Percentiles rank a stretch among this genome's conserved stretches.
phyloP scores from a whole-genome alignment of 2,797 vertebrate genomes.

The Rhinatrema bivittatum region DNA sequence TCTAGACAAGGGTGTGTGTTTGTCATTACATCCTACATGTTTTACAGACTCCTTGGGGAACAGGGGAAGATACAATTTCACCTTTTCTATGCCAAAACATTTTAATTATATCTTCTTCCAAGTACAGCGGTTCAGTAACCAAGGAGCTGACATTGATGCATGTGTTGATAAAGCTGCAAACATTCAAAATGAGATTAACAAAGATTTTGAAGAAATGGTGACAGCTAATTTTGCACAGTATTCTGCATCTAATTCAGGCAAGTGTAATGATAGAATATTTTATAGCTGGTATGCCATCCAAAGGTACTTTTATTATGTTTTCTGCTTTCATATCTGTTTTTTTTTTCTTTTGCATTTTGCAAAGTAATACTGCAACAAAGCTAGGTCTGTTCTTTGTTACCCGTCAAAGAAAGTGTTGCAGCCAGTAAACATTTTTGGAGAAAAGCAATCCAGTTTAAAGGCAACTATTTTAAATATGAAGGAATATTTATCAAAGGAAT shows the following conservation, averaged over 20 bases:
- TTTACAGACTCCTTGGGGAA: conserved; percentile 70
- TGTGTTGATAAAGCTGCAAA: conserved; percentile 99
- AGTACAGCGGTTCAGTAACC: conserved; percentile 96
- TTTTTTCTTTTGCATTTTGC: conserved; percentile 19
- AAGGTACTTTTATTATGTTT: conserved; percentile 51
- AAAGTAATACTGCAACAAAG: no score
- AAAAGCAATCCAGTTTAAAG: conserved; percentile 16
- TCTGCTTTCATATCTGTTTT: conserved; percentile 40
- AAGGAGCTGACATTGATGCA: conserved; percentile 99
- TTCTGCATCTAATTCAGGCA: conserved; percentile 91
- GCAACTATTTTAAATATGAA: conserved; percentile 16
- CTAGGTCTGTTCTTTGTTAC: no score
- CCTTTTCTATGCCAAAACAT: conserved; percentile 96
- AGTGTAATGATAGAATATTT: conserved; percentile 91
- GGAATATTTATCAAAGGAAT: conserved; percentile 22
- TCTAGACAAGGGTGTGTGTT: conserved; percentile 69
- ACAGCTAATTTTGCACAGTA: conserved; percentile 98
- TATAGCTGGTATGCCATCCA: conserved; percentile 62
- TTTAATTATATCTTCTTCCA: conserved; percentile 99
- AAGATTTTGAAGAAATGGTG: conserved; percentile 99
- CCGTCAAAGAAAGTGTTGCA: conserved; percentile 16
- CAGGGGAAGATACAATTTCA: conserved; percentile 77
- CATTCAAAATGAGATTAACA: conserved; percentile 99
- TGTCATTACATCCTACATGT: conserved; percentile 78
- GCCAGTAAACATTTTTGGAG: conserved; percentile 15